These are phyloP conservation scores for Andricus grossulariae DNA, from an alignment of 1,140 invertebrate species.

Conservation along the genomic window DNA sequence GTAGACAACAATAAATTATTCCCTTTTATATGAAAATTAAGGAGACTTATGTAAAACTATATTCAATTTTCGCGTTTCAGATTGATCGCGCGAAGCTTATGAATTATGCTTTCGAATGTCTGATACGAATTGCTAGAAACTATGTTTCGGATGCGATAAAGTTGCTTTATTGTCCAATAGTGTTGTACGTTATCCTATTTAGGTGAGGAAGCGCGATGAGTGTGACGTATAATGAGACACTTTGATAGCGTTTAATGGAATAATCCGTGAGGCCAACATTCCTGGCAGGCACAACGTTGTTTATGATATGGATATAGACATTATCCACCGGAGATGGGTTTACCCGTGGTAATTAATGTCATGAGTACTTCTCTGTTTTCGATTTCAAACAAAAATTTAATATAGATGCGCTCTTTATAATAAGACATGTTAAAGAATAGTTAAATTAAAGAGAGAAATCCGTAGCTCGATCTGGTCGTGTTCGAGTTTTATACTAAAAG, in stretches of 20 bases:
- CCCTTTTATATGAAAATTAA: too few species aligned
- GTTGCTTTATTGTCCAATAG: constrained; percentile 61
- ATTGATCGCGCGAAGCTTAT: background rate
- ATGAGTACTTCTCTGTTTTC: too few species aligned
- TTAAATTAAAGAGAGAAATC: too few species aligned
- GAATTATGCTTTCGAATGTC: background rate
- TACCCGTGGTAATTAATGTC: constrained; percentile 51
- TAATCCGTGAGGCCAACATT: constrained; percentile 51
- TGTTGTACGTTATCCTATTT: constrained; percentile 49
- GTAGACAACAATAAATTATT: too few species aligned
- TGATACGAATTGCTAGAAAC: constrained; percentile 28
- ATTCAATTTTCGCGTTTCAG: background rate
- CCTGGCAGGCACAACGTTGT: constrained; percentile 53
- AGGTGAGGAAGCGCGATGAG: constrained; percentile 43
- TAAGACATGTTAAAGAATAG: too few species aligned
- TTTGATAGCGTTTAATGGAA: constrained; percentile 71
- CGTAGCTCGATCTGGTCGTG: too few species aligned
- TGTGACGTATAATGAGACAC: constrained; percentile 66
- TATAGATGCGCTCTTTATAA: too few species aligned
- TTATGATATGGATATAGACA: constrained; percentile 56
- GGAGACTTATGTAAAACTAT: background rate
- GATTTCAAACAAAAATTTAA: too few species aligned
- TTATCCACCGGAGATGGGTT: constrained; percentile 43
- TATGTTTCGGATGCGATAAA: constrained; percentile 51
- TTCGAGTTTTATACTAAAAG: too few species aligned